Percentiles rank a stretch among this genome's conserved stretches.
These are phyloP conservation scores for Xenopus tropicalis DNA, from an alignment of 2,113 vertebrate genomes.

Conservation along the genomic window DNA sequence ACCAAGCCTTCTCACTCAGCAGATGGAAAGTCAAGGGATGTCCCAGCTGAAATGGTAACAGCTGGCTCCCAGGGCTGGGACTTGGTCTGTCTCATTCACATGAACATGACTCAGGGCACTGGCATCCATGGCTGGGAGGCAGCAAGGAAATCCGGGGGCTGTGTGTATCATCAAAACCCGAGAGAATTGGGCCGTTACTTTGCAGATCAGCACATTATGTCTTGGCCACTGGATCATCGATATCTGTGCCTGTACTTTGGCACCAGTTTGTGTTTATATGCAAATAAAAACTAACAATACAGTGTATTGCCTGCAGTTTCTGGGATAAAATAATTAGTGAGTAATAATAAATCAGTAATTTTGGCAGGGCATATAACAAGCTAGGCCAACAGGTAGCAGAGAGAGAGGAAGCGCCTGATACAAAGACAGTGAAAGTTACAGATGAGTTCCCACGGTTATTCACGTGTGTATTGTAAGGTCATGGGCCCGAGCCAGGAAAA, in stretches of 20 bases:
- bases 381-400: too few species aligned
- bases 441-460: background rate
- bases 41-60: constrained; percentile 33
- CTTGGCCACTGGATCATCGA: too few species aligned
- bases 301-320: too few species aligned
- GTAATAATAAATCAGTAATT: too few species aligned
- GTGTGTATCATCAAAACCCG: constrained; percentile 27
- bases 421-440: too few species aligned
- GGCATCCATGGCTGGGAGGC: constrained; percentile 26
- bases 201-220: constrained; percentile 25
- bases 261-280: too few species aligned
- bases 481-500: constrained; percentile 2
- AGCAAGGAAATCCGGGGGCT: constrained; percentile 23
- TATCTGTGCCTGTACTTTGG: too few species aligned
- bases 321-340: too few species aligned
- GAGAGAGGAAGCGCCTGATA: too few species aligned
- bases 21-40: constrained; percentile 28
- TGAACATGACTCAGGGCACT: constrained; percentile 25
- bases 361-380: too few species aligned
- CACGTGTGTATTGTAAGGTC: background rate
- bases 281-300: too few species aligned
- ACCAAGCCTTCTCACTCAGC: constrained; percentile 15
- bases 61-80: constrained; percentile 37
- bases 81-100: constrained; percentile 34
- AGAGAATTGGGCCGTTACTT: constrained; percentile 1